Base-by-base conservation (phyloP, 2,113 vertebrate genomes). In the Nothobranchius furzeri region DNA sequence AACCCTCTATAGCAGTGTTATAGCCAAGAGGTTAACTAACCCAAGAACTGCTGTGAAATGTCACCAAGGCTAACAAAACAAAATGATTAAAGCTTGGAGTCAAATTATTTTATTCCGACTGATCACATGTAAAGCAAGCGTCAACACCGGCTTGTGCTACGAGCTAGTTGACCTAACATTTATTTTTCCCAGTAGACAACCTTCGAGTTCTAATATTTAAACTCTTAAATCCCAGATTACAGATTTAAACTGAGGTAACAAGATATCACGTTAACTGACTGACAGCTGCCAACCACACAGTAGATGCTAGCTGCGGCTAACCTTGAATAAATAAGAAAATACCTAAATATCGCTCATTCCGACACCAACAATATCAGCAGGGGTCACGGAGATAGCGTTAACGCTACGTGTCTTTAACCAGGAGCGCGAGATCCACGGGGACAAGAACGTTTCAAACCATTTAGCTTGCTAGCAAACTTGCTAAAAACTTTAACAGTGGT, bases 401-500 rank as follows among this genome's bases (percentile, higher is more conserved):
- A 25, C 57, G 12, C 2, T 11, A 3, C 4, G 12, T 46, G 47
- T 1, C 11, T 12, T 0, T 30, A 8, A 4, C 1, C 8, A 48
- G 2, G 37, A 17, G 25, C 14, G n/a, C 3, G 6, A 13, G 37
- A 4, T 30, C n/a, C 13, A n/a, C 9, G 1, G 20, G n/a, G 0
- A n/a, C 20, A 63, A 51, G 35, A 42, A 3, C 9, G 50, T 45
- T 17, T n/a, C 15, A 17, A 60, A 59, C 7, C 42, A 20, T 35
- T 11, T 25, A 48, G 79, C 87, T 79, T 66, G 88, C 75, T 90
- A 88, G 88, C 87, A 67, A 89, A 89, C 78, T 90, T 82, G 85
- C 83, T 83, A 82, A 84, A 90, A 92, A 92, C 88, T 93, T 93
- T 85, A 75, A 76, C 76, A 68, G 79, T 82, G 86, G 83, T 47